phyloP scores from a whole-genome alignment of 2,797 vertebrate genomes.

The Melanotaenia boesemani region DNA sequence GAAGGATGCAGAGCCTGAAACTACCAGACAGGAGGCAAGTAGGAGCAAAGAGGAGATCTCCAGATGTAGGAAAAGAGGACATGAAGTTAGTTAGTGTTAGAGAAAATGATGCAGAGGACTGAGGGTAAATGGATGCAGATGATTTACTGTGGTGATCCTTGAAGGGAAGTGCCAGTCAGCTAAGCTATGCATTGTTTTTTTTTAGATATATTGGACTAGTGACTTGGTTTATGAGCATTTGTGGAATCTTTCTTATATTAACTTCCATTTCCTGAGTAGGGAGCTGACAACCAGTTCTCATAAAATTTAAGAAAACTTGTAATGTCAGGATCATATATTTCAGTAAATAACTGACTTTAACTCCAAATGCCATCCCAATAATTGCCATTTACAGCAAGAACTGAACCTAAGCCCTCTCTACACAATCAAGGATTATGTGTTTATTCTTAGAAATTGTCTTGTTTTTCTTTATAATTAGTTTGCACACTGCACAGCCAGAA shows the following conservation, averaged over 20 bases:
- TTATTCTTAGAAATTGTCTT: background rate
- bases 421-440: background rate
- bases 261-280: background rate
- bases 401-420: background rate
- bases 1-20: too few species aligned
- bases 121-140: too few species aligned
- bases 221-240: background rate
- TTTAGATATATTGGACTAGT: background rate
- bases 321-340: background rate
- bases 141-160: too few species aligned
- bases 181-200: background rate
- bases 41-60: too few species aligned
- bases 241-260: background rate
- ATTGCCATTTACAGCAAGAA: background rate
- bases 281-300: background rate
- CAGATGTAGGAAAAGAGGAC: too few species aligned
- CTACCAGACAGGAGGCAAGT: too few species aligned
- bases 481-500: constrained; percentile 4
- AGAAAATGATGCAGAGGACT: background rate
- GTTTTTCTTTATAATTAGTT: constrained; percentile 34
- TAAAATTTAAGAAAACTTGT: background rate
- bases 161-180: too few species aligned
- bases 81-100: background rate
- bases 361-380: background rate
- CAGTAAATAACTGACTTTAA: constrained; percentile 4